Conservation (phyloP, 2,888 invertebrate genomes). For the Caenorhabditis angaria region DNA sequence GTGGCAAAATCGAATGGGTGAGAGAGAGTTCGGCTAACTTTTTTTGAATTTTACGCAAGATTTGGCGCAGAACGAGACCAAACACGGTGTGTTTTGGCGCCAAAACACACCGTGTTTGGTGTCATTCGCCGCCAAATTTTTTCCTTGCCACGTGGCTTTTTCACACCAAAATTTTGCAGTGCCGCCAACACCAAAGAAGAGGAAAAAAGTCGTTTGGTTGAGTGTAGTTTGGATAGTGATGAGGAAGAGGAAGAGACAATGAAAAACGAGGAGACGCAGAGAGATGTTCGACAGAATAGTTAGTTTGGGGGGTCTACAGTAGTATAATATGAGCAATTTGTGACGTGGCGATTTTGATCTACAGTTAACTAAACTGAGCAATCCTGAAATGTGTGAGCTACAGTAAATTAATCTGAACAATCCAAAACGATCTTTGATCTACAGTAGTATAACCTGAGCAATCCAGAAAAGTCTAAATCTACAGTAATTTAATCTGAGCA, state of each 20-base stretch:
- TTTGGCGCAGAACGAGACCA: neutral
- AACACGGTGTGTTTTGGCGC: neutral
- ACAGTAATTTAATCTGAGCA: too few relatives aligned
- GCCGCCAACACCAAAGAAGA: constrained; percentile 9
- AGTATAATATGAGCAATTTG: constrained; percentile 20
- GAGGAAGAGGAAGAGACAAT: constrained; percentile 47
- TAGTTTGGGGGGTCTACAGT: constrained; percentile 41
- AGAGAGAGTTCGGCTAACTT: too few relatives aligned
- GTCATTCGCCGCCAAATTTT: too few relatives aligned
- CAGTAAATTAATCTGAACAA: constrained; percentile 34
- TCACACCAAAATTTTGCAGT: too few relatives aligned
- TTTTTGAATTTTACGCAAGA: neutral
- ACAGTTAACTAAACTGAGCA: too few relatives aligned
- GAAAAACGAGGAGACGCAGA: constrained; percentile 41
- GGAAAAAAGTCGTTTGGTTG: constrained; percentile 56
- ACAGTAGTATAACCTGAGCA: too few relatives aligned
- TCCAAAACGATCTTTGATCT: too few relatives aligned
- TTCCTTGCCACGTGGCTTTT: too few relatives aligned
- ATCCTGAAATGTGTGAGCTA: too few relatives aligned
- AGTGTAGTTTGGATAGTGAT: constrained; percentile 57
- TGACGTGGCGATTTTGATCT: too few relatives aligned
- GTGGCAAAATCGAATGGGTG: constrained; percentile 18
- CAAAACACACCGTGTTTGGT: too few relatives aligned
- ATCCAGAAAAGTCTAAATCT: too few relatives aligned
- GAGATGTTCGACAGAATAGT: neutral